Conservation (phyloP, 2,113 vertebrate species). For the Synodontis membranacea region DNA sequence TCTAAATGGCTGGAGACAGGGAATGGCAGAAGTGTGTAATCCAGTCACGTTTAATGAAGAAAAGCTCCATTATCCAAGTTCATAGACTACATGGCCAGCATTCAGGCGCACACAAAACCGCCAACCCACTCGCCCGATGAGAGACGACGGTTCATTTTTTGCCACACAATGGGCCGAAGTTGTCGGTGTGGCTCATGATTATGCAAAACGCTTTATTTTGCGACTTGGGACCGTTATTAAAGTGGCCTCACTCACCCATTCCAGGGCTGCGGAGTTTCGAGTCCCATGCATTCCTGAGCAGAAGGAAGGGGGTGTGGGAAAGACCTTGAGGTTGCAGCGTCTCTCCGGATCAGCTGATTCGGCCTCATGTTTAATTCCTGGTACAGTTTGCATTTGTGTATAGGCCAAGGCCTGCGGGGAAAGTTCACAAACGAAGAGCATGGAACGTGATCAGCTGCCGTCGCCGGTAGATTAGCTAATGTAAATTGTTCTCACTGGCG, state of each 20-base stretch:
- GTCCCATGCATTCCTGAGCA: conserved; percentile 61
- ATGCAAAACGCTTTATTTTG: conserved; percentile 56
- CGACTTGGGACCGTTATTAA: conserved; percentile 49
- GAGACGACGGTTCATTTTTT: conserved; percentile 49
- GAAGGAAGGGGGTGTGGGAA: conserved; percentile 69
- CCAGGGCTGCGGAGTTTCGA: conserved; percentile 61
- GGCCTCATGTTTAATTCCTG: conserved; percentile 63
- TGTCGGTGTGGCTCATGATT: conserved; percentile 48
- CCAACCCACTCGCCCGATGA: conserved; percentile 44
- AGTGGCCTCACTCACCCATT: conserved; percentile 45
- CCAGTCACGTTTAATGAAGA: conserved; percentile 57
- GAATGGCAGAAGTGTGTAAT: conserved; percentile 53
- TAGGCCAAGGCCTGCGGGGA: conserved; percentile 68
- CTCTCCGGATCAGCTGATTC: conserved; percentile 65
- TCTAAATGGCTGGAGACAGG: conserved; percentile 31
- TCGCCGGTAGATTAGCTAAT: conserved; percentile 58
- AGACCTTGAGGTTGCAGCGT: conserved; percentile 59
- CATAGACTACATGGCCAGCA: conserved; percentile 41
- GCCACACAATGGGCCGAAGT: conserved; percentile 46
- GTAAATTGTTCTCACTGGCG: conserved; percentile 53
- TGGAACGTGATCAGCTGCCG: conserved; percentile 65
- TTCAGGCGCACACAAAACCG: conserved; percentile 49
- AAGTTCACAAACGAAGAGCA: conserved; percentile 68
- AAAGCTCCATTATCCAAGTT: conserved; percentile 52
- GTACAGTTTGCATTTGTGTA: conserved; percentile 69